Base-by-base conservation (phyloP, 2,888 invertebrate species). In the Syrphus vitripennis region DNA sequence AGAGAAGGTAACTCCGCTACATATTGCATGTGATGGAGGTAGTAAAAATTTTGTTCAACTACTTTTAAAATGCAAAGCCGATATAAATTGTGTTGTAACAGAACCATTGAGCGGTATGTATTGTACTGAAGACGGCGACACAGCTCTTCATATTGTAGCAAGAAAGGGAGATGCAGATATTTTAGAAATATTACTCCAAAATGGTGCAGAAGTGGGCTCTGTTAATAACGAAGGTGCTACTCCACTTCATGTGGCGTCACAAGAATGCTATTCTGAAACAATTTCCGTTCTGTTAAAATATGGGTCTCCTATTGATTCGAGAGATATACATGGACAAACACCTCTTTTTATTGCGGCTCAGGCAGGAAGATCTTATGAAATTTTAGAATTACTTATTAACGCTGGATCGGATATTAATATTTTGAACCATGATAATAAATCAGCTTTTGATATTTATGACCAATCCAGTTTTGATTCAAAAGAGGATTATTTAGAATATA, bases 41-140 rank as follows among this genome's bases (percentile, higher is more conserved):
- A 42, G 16, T 3, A 14, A 0, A 29, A 19, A 31, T 65, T n/a
- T 65, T 4, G 65, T 65, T 19, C 19, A 65, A 65, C 45, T 45
- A 31, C 65, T 65, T 45, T 65, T 65, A 31, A 19, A 65, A 45
- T 65, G 45, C 19, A 29, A 65, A 19, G 65, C 65, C 2, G 45
- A 65, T 45, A 31, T 65, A 2, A 29, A 65, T 7, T 65, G 31
- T n/a, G 1, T 63, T 63, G 63, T 10, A 2, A 16, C 5, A 3
- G 26, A 61, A 26, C 40, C 63, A 12, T 63, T 63, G 29, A n/a
- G n/a, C n/a, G n/a, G n/a, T n/a, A n/a, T n/a, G n/a, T n/a, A n/a
- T n/a, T n/a, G n/a, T n/a, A n/a, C n/a, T n/a, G 7, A 7, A 29
- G 45, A 65, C 45, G 65, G 55, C 2, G 29, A 55, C 31, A 29